phyloP scores from a whole-genome alignment of 2,888 invertebrate species.

The Diogma glabrata region DNA sequence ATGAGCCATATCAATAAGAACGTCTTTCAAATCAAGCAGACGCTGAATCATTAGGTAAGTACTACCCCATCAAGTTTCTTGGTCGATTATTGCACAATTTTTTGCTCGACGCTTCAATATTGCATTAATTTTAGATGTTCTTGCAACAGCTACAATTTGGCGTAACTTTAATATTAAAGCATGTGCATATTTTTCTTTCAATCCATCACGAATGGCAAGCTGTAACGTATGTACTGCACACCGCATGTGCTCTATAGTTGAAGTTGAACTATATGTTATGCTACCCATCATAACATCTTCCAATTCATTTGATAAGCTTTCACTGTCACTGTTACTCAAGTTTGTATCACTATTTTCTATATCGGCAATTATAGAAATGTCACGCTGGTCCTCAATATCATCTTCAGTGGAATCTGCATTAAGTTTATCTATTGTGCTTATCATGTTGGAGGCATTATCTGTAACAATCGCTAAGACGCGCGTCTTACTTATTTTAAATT shows the following conservation, averaged over 20 bases:
- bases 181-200: too few species aligned
- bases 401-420: not conserved
- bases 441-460: constrained; percentile 2
- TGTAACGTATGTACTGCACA: constrained; percentile 6
- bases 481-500: constrained; percentile 1
- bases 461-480: not conserved
- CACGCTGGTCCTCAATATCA: not conserved
- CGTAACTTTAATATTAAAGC: too few species aligned
- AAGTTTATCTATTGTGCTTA: not conserved
- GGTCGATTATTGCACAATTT: not conserved
- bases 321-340: too few species aligned
- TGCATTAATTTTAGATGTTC: too few species aligned
- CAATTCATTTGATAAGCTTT: too few species aligned
- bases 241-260: constrained; percentile 1
- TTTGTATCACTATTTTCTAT: too few species aligned
- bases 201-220: constrained; percentile 4
- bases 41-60: constrained; percentile 8
- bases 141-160: too few species aligned
- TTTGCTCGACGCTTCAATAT: too few species aligned
- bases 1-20: not conserved
- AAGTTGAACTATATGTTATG: not conserved
- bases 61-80: not conserved
- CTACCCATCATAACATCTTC: too few species aligned
- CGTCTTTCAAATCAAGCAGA: not conserved
- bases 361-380: not conserved